These are phyloP conservation scores for Tretioscincus oriximinensis DNA, from an alignment of 2,113 vertebrate genomes.

Conservation along the genomic window DNA sequence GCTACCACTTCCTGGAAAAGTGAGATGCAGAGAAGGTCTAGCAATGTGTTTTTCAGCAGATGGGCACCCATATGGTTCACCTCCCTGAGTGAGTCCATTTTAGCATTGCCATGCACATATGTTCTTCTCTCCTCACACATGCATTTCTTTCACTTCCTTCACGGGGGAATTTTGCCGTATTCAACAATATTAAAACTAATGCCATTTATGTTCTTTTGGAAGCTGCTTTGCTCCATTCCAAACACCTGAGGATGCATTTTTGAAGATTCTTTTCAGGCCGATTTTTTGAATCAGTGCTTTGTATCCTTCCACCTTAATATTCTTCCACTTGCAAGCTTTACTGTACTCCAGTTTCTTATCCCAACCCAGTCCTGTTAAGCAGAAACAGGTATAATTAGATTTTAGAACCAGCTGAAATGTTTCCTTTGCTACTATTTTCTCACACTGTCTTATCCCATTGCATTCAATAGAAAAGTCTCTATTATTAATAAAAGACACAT, in stretches of 20 bases:
- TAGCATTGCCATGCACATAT: constrained; percentile 69
- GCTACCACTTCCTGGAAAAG: constrained; percentile 61
- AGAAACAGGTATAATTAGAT: not conserved
- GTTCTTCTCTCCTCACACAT: constrained; percentile 44
- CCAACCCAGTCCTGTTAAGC: too few relatives aligned
- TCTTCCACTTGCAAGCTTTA: too few relatives aligned
- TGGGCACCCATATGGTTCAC: constrained; percentile 68
- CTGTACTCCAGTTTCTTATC: not conserved
- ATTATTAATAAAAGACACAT: too few relatives aligned
- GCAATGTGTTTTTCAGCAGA: constrained; percentile 63
- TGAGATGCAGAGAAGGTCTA: constrained; percentile 66
- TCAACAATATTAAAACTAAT: constrained; percentile 72
- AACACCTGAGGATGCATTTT: constrained; percentile 50
- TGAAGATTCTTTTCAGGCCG: constrained; percentile 15
- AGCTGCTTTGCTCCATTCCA: constrained; percentile 56
- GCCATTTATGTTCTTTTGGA: constrained; percentile 64
- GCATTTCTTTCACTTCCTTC: not conserved
- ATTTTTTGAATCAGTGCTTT: not conserved
- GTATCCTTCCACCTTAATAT: not conserved
- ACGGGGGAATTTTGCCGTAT: constrained; percentile 41
- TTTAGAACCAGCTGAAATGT: not conserved
- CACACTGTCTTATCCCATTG: too few relatives aligned
- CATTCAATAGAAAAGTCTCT: too few relatives aligned
- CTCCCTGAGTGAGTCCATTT: constrained; percentile 62
- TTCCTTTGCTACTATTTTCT: not conserved